A percentile compares a stretch with the other conserved stretches of the same genome.
These are phyloP conservation scores for Eonycteris spelaea DNA, from an alignment of 2,113 vertebrate genomes.

Conservation along the genomic window DNA sequence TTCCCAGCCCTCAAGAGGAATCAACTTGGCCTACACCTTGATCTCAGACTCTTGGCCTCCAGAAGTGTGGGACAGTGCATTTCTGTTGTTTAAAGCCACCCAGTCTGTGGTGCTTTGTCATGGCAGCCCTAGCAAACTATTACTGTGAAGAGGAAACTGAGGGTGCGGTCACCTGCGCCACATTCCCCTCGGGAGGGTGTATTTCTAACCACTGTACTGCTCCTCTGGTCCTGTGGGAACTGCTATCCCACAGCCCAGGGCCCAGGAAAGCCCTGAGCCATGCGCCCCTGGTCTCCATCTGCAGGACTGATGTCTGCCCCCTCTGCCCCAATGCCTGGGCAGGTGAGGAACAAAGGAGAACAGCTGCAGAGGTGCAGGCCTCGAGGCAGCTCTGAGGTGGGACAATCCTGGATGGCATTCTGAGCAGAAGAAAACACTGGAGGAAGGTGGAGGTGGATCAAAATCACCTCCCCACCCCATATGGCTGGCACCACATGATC, in stretches of 20 bases:
- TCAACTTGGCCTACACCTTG: not conserved
- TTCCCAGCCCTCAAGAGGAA: not conserved
- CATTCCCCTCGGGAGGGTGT: not conserved
- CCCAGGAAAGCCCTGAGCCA: not conserved
- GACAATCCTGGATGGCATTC: not conserved
- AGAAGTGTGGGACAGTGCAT: not conserved
- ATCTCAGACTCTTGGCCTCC: not conserved
- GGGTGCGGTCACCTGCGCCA: not conserved
- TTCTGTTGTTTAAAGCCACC: not conserved
- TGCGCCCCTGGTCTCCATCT: not conserved
- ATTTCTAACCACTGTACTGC: not conserved
- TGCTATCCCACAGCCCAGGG: no score
- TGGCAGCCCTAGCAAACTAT: not conserved
- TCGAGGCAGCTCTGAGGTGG: not conserved
- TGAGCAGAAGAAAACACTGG: not conserved
- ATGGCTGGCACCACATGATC: not conserved
- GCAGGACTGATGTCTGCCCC: not conserved
- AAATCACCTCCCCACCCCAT: slow-evolving; percentile 1
- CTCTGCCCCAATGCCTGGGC: not conserved
- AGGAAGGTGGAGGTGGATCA: slow-evolving; percentile 8
- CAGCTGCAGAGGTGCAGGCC: not conserved
- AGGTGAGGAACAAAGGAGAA: not conserved
- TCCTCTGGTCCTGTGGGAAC: not conserved
- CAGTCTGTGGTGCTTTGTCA: not conserved
- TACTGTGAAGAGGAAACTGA: not conserved